Percentiles rank a stretch among this genome's conserved stretches.
Conservation (phyloP, 2,113 vertebrate species). For the Rhadina sibilatrix region DNA sequence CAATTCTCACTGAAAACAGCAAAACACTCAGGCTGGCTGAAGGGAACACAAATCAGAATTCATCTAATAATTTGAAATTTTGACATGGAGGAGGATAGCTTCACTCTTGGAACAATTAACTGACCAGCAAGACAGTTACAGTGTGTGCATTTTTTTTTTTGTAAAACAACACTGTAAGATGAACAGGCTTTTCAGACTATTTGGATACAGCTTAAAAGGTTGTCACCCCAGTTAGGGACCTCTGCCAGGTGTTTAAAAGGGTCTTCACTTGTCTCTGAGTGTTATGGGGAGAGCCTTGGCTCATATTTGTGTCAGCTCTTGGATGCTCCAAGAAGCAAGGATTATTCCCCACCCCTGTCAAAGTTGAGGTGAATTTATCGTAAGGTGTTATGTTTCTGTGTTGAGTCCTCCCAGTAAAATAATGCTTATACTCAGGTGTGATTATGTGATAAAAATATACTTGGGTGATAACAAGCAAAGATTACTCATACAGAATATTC, state of each 20-base stretch:
- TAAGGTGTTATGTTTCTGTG: background rate
- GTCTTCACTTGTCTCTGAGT: background rate
- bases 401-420: background rate
- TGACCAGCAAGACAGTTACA: background rate
- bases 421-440: background rate
- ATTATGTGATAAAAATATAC: background rate
- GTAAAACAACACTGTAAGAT: background rate
- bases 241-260: background rate
- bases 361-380: background rate
- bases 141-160: background rate
- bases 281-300: background rate
- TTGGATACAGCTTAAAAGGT: background rate
- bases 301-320: background rate
- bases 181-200: background rate
- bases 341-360: background rate
- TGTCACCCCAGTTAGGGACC: background rate
- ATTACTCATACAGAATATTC: background rate
- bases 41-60: background rate
- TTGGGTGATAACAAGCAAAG: background rate
- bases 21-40: background rate
- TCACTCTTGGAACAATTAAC: background rate
- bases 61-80: background rate
- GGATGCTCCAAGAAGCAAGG: background rate
- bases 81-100: background rate
- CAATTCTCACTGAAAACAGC: background rate